phyloP scores from a whole-genome alignment of 92 coral and sea anemone genomes.

The Palythoa grandis region DNA sequence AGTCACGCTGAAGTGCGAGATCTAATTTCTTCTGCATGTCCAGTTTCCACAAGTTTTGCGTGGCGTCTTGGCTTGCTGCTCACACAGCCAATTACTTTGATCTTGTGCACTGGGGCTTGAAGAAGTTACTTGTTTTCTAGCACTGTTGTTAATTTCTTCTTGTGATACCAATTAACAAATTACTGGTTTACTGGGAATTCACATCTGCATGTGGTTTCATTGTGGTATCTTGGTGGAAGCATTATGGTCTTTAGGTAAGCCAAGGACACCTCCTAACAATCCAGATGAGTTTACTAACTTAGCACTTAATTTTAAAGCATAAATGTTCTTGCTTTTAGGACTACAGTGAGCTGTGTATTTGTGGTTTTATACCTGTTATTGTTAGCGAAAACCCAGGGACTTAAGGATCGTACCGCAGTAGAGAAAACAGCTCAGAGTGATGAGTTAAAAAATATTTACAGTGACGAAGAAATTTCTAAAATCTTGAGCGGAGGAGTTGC shows the following conservation, averaged over 20 bases:
- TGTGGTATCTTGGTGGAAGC: not conserved
- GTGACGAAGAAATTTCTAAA: not conserved
- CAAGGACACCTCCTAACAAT: not conserved
- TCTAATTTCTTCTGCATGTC: constrained; percentile 22
- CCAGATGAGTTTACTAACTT: not conserved
- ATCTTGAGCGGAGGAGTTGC: not conserved
- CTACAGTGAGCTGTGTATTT: not conserved
- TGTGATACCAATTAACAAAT: not conserved
- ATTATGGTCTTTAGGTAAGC: constrained; percentile 25
- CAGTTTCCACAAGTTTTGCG: constrained; percentile 11
- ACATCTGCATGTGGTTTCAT: constrained; percentile 2
- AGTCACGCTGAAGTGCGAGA: constrained; percentile 40
- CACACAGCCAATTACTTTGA: not conserved
- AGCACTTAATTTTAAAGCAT: not conserved
- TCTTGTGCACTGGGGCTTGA: not conserved
- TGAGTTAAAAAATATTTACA: not conserved
- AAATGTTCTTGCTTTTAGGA: constrained; percentile 19
- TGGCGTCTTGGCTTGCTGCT: not conserved
- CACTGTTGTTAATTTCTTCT: too few species aligned
- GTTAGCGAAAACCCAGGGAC: constrained; percentile 7
- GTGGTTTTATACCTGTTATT: constrained; percentile 1
- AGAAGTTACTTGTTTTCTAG: too few species aligned
- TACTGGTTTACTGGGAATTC: constrained; percentile 1
- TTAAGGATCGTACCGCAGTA: not conserved
- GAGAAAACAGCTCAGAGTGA: not conserved